Evolutionary conservation across 2,797 vertebrate genomes (phyloP).

Genomic region (Urophycis tenuis): DNA sequence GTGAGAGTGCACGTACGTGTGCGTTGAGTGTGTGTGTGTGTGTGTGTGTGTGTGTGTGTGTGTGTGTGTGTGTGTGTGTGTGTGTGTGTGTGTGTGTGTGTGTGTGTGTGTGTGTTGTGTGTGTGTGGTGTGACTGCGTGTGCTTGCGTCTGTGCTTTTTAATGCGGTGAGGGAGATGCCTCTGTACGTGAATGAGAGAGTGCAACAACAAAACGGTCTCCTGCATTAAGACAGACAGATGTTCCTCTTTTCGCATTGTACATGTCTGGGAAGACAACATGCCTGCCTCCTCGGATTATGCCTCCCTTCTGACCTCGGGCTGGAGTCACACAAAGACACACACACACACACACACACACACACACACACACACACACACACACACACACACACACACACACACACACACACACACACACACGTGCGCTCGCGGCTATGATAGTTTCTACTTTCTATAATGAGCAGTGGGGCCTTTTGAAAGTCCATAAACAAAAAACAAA

Average conservation of each 20-base stretch:
- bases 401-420: background rate
- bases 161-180: conserved; percentile 12
- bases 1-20: too few relatives aligned
- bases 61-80: conserved; percentile 3
- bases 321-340: too few relatives aligned
- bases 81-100: conserved; percentile 20
- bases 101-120: conserved; percentile 1
- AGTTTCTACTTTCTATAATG: conserved; percentile 52
- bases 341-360: background rate
- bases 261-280: conserved; percentile 52
- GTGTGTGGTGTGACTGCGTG: conserved; percentile 13
- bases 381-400: background rate
- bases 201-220: conserved; percentile 46
- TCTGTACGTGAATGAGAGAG: conserved; percentile 28
- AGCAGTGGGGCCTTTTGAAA: conserved; percentile 37
- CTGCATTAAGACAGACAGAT: conserved; percentile 56
- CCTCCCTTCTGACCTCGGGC: conserved; percentile 38
- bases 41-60: background rate
- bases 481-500: conserved; percentile 23
- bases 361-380: background rate
- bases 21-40: too few relatives aligned
- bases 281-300: conserved; percentile 50
- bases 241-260: conserved; percentile 54
- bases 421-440: conserved; percentile 37
- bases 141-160: background rate